These are phyloP conservation scores for Kradibia gibbosae DNA, from an alignment of 1,140 invertebrate genomes.

Conservation along the genomic window DNA sequence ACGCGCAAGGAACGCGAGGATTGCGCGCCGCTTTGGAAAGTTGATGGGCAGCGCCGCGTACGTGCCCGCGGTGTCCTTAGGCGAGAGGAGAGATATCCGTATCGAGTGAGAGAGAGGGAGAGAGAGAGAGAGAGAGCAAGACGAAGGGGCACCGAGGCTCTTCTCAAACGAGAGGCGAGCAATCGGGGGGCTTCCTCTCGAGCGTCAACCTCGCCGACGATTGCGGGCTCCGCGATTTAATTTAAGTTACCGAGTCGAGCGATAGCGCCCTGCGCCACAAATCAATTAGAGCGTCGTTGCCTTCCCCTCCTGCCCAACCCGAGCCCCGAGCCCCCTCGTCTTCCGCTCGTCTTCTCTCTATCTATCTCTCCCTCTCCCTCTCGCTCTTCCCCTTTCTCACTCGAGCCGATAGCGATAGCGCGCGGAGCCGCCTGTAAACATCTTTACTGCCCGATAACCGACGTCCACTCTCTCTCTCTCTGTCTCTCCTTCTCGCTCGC, in stretches of 20 bases:
- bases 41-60: no score
- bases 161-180: neutral
- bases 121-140: no score
- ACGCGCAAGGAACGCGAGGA: no score
- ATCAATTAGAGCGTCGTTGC: slow-evolving; percentile 66
- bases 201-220: slow-evolving; percentile 34
- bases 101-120: neutral
- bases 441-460: slow-evolving; percentile 69
- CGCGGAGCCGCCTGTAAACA: slow-evolving; percentile 64
- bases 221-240: slow-evolving; percentile 63
- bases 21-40: no score
- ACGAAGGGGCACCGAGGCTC: no score
- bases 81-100: neutral
- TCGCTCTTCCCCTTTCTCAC: slow-evolving; percentile 55
- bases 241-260: slow-evolving; percentile 65
- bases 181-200: neutral
- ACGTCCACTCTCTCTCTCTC: neutral
- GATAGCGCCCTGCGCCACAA: slow-evolving; percentile 64
- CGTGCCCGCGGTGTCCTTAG: neutral
- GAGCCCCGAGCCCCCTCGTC: no score
- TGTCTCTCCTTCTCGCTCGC: neutral
- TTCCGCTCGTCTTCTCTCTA: no score
- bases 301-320: no score
- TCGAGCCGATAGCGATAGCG: slow-evolving; percentile 63
- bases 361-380: slow-evolving; percentile 52